Evolutionary conservation across 2,113 vertebrate species (phyloP), one percentile per base, ranked within the genome.

Genomic region (Crotophaga sulcirostris): DNA sequence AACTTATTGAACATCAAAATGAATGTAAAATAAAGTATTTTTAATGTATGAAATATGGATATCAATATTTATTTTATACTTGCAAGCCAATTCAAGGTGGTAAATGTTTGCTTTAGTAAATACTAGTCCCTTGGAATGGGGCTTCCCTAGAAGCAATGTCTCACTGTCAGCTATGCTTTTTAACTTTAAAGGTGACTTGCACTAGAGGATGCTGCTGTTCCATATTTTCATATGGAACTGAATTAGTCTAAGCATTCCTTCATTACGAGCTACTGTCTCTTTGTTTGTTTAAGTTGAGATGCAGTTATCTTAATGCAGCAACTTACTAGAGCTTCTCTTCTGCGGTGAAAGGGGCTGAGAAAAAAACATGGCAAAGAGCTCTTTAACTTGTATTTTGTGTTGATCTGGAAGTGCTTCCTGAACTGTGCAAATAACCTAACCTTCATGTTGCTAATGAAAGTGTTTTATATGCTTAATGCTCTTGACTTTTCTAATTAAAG

Each of bases 1-100:
- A 97, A 97, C 95, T 97, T 97, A 97, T 97, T 97, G 93, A 97
- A 96, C 93, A 96, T 94, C 94, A 58, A 86, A 94, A 95, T 97
- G 96, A 97, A 97, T 97, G 96, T 97, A 95, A 97, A 97, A 95
- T 96, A 96, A 97, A 96, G 55, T 97, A 97, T 97, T 97, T 97
- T 97, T 96, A 96, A 95, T 94, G 94, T 97, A 96, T 96, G 96
- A 87, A 91, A 94, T 84, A 94, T 87, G 90, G 92, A 84, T 95
- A 96, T 97, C 93, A 85, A 87, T 96, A 95, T 96, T 97, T 97
- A 97, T 97, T 97, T 95, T 94, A 76, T 94, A 94, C 87, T 94
- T 96, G 78, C 90, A 94, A 90, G 88, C 60, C 73, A 90, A 95
- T 91, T 96, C 83, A 87, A 96, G 92, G 88, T 88, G 83, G 79